These are phyloP conservation scores for Melieria picta DNA, from an alignment of 2,888 invertebrate species.

Conservation along the genomic window DNA sequence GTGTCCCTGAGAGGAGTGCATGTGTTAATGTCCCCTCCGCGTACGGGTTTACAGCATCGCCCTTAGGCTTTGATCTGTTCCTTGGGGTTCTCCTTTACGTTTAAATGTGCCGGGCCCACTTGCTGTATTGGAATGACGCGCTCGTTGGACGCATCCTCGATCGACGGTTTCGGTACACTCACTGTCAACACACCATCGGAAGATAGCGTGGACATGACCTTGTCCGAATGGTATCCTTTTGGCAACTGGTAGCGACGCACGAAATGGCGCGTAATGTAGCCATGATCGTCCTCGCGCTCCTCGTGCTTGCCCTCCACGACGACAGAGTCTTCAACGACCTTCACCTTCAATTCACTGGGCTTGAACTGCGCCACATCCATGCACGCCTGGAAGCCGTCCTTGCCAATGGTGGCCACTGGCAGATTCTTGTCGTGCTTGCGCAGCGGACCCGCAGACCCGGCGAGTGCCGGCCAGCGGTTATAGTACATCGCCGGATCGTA, in stretches of 20 bases:
- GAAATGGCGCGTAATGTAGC: slow-evolving; percentile 79
- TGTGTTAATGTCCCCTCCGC: too few species aligned
- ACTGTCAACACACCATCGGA: slow-evolving; percentile 79
- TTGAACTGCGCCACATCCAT: slow-evolving; percentile 82
- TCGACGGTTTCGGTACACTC: slow-evolving; percentile 71
- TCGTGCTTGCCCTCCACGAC: slow-evolving; percentile 82
- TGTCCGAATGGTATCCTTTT: slow-evolving; percentile 77
- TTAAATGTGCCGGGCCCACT: slow-evolving; percentile 70
- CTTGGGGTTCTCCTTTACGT: slow-evolving; percentile 65
- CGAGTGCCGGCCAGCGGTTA: slow-evolving; percentile 9
- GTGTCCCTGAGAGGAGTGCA: too few species aligned
- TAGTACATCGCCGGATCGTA: slow-evolving; percentile 24
- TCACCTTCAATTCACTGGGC: slow-evolving; percentile 81
- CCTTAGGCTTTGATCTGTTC: slow-evolving; percentile 14
- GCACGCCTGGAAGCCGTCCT: slow-evolving; percentile 76
- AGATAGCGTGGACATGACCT: slow-evolving; percentile 78
- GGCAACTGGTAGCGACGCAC: slow-evolving; percentile 79
- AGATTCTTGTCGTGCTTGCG: slow-evolving; percentile 46
- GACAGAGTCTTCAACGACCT: slow-evolving; percentile 76
- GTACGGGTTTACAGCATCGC: not conserved
- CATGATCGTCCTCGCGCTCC: slow-evolving; percentile 77
- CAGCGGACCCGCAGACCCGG: slow-evolving; percentile 67
- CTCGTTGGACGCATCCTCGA: slow-evolving; percentile 63
- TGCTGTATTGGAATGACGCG: slow-evolving; percentile 72
- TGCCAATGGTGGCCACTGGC: slow-evolving; percentile 64